Percentiles rank a stretch among this genome's conserved stretches.
These are phyloP conservation scores for Bradynema listronoti DNA, from an alignment of 1,140 invertebrate genomes.

Conservation along the genomic window DNA sequence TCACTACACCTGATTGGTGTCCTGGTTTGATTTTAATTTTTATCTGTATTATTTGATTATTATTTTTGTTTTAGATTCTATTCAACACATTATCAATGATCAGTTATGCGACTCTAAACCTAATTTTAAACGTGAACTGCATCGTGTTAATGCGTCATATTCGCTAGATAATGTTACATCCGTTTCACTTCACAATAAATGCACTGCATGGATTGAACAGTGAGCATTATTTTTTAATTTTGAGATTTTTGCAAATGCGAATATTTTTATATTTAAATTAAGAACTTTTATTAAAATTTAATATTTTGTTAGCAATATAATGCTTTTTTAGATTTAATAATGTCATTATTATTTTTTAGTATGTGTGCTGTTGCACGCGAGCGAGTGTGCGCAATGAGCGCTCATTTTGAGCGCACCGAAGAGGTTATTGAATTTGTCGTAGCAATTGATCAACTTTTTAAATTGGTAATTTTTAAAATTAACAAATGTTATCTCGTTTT, in stretches of 20 bases:
- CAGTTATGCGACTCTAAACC: conserved; percentile 17
- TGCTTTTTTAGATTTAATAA: too few species aligned
- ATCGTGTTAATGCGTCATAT: conserved; percentile 14
- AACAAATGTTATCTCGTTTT: conserved; percentile 18
- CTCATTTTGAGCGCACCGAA: conserved; percentile 32
- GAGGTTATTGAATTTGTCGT: conserved; percentile 36
- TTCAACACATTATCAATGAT: conserved; percentile 26
- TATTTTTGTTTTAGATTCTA: conserved; percentile 17
- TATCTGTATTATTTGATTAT: conserved; percentile 8
- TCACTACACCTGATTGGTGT: conserved; percentile 35
- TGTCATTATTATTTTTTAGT: conserved; percentile 17
- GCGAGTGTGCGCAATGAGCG: conserved; percentile 30
- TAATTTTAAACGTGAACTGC: conserved; percentile 22
- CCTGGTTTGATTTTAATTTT: conserved; percentile 24
- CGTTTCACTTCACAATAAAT: conserved; percentile 12
- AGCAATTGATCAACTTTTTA: conserved; percentile 38
- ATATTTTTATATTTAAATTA: too few species aligned
- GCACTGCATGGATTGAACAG: conserved; percentile 27
- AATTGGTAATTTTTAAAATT: conserved; percentile 25
- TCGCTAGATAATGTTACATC: conserved; percentile 2
- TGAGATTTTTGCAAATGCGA: background rate
- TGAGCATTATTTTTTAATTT: conserved; percentile 3
- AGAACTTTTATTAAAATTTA: too few species aligned
- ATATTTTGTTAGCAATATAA: too few species aligned
- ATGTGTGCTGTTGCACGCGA: conserved; percentile 29